Evolutionary conservation across 2,113 vertebrate species (phyloP).

Genomic region (Onychostruthus taczanowskii): DNA sequence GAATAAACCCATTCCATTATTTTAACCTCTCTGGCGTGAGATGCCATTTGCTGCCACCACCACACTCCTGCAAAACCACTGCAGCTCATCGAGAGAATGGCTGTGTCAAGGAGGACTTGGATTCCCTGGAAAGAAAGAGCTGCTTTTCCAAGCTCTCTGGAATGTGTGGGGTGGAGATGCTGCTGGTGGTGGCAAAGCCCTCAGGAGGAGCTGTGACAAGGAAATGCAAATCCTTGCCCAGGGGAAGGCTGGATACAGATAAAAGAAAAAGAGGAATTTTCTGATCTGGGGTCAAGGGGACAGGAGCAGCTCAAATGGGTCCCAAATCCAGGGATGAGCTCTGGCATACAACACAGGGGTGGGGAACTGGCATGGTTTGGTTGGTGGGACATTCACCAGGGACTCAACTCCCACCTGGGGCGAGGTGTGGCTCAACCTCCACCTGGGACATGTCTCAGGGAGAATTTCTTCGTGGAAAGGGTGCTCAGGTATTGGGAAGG

Average conservation of each 20-base stretch:
- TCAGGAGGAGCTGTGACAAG: background rate
- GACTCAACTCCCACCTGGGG: accelerated
- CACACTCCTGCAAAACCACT: background rate
- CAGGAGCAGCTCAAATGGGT: background rate
- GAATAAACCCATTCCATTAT: background rate
- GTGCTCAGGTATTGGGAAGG: background rate
- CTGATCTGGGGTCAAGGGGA: accelerated
- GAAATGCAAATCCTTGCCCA: background rate
- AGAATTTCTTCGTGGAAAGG: background rate
- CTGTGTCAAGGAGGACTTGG: background rate
- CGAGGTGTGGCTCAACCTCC: background rate
- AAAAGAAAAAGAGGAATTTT: background rate
- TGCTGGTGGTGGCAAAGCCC: background rate
- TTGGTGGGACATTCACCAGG: background rate
- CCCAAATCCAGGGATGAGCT: background rate
- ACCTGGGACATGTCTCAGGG: background rate
- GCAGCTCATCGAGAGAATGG: background rate
- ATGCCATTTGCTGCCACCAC: background rate
- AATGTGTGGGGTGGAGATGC: background rate
- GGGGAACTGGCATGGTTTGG: accelerated
- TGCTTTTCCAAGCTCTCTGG: background rate
- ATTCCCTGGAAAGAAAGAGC: background rate
- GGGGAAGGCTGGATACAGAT: background rate
- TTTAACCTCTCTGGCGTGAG: background rate
- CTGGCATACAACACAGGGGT: accelerated